Conservation (phyloP, 2,797 vertebrate species). For the Echiichthys vipera region DNA sequence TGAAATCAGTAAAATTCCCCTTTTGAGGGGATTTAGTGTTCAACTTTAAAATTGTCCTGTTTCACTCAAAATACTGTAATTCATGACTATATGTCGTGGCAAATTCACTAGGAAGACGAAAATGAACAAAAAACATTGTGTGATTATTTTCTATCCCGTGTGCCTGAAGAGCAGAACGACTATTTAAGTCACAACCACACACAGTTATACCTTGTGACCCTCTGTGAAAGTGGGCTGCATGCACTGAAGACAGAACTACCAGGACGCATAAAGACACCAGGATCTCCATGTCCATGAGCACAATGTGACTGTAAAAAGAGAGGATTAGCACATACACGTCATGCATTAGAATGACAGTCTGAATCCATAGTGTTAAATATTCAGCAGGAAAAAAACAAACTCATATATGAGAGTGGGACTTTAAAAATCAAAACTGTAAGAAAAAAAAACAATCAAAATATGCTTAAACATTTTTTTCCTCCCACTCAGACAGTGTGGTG, state of each 20-base stretch:
- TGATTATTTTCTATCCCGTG: not conserved
- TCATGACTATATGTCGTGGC: not conserved
- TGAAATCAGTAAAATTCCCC: not conserved
- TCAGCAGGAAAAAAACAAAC: too few species aligned
- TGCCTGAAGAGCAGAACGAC: too few species aligned
- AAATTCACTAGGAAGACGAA: not conserved
- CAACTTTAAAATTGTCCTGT: not conserved
- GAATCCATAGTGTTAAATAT: not conserved
- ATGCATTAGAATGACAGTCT: not conserved
- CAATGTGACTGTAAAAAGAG: constrained; percentile 15
- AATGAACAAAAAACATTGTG: not conserved
- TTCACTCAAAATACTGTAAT: not conserved
- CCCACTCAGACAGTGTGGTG: not conserved
- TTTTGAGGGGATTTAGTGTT: not conserved
- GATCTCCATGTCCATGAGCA: constrained; percentile 20
- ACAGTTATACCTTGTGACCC: constrained; percentile 28
- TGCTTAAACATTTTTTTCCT: too few species aligned
- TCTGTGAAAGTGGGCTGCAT: constrained; percentile 10
- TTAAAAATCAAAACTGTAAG: too few species aligned
- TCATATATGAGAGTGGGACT: too few species aligned
- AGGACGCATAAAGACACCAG: constrained; percentile 24
- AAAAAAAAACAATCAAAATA: too few species aligned
- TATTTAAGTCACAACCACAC: not conserved
- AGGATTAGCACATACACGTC: not conserved
- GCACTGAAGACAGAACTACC: constrained; percentile 32